Evolutionary conservation across 2,888 invertebrate species (phyloP).

Genomic region (Psylliodes chrysocephalus): DNA sequence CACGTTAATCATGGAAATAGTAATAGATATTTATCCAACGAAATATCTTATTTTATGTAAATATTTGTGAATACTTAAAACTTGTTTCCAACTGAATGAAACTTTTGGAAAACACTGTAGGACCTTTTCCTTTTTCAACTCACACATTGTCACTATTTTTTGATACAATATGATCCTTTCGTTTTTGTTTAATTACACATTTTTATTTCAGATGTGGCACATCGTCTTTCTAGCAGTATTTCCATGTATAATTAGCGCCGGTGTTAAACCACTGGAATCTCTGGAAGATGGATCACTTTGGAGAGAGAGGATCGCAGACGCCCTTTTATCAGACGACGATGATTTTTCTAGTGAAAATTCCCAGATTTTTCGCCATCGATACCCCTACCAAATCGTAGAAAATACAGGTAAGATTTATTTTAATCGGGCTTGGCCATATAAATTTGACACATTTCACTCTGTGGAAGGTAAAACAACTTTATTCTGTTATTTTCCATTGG

Average conservation of each 20-base stretch:
- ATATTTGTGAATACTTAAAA: no score
- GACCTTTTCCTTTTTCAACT: no score
- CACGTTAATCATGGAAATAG: no score
- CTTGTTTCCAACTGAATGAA: no score
- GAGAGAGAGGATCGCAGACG: conserved; percentile 43
- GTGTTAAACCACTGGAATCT: conserved; percentile 48
- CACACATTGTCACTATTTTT: no score
- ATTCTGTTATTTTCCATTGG: no score
- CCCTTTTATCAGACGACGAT: conserved; percentile 39
- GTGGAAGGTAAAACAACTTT: no score
- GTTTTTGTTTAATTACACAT: no score
- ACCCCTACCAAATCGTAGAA: conserved; percentile 42
- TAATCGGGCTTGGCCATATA: not conserved
- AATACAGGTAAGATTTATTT: conserved; percentile 40
- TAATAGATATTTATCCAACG: no score
- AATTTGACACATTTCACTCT: no score
- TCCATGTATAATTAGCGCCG: conserved; percentile 47
- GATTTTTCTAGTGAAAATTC: conserved; percentile 39
- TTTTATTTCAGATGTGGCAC: conserved; percentile 54
- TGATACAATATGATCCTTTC: no score
- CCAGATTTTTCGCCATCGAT: conserved; percentile 46
- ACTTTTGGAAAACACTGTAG: not conserved
- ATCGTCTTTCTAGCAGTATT: conserved; percentile 49
- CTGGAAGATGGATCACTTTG: conserved; percentile 51
- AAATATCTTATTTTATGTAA: no score